These are phyloP conservation scores for Lepus europaeus DNA, from an alignment of 2,113 vertebrate species.

Conservation along the genomic window DNA sequence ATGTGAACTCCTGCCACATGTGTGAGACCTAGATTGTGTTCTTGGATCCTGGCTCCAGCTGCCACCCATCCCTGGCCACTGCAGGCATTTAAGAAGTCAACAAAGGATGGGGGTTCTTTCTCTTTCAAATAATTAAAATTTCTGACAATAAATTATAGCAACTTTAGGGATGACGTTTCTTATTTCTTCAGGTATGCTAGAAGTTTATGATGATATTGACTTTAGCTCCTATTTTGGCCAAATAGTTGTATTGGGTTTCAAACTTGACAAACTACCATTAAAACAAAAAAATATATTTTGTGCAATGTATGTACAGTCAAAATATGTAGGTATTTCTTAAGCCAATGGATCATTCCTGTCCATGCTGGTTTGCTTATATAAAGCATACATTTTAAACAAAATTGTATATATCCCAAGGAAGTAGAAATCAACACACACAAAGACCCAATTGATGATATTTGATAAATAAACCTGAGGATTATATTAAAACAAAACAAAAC, in stretches of 20 bases:
- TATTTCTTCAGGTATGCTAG: constrained; percentile 25
- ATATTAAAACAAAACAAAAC: too few species aligned
- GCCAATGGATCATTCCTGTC: background rate
- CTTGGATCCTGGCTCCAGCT: too few species aligned
- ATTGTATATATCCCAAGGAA: background rate
- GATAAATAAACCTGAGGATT: too few species aligned
- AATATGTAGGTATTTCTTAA: constrained; percentile 29
- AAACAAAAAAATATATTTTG: background rate
- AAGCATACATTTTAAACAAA: constrained; percentile 53
- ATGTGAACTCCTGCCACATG: too few species aligned
- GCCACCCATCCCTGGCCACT: too few species aligned
- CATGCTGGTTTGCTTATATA: constrained; percentile 49
- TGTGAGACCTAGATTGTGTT: too few species aligned
- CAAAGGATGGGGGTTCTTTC: too few species aligned
- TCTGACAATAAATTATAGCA: constrained; percentile 23
- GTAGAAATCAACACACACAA: too few species aligned
- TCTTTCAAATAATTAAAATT: background rate
- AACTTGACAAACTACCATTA: constrained; percentile 1
- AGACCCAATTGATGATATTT: too few species aligned
- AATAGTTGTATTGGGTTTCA: background rate
- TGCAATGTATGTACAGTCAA: background rate
- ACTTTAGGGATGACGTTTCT: constrained; percentile 28
- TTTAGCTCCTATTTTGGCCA: background rate
- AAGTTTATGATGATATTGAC: background rate
- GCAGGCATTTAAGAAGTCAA: too few species aligned